These are phyloP conservation scores for Lasioglossum leucozonium DNA, from an alignment of 2,888 invertebrate species.

Conservation along the genomic window DNA sequence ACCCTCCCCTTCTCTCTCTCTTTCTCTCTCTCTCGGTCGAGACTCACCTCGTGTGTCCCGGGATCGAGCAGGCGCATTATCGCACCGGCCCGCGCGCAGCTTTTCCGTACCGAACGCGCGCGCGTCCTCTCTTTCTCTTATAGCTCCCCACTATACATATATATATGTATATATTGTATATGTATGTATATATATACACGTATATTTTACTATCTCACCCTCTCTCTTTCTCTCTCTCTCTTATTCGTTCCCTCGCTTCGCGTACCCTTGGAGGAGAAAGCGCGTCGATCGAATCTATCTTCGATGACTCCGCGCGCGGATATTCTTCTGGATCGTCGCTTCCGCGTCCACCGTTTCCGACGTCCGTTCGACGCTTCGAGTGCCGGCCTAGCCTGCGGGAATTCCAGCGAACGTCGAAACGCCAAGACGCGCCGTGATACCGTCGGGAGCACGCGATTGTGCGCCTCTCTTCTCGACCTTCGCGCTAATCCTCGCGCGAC, in stretches of 20 bases:
- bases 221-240: neutral
- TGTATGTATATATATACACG: rapidly evolving
- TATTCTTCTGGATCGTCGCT: constrained; percentile 13
- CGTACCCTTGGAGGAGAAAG: constrained; percentile 12
- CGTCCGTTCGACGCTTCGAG: neutral
- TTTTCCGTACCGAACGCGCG: constrained; percentile 35
- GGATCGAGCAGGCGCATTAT: constrained; percentile 72
- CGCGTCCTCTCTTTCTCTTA: constrained; percentile 22
- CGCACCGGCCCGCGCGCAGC: constrained; percentile 46
- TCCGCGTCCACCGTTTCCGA: neutral
- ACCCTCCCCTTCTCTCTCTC: constrained; percentile 27
- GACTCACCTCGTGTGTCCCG: constrained; percentile 63
- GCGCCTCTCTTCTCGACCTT: neutral
- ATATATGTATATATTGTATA: neutral
- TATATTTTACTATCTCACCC: neutral
- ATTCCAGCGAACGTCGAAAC: neutral
- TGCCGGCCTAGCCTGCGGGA: neutral
- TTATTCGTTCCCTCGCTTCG: neutral
- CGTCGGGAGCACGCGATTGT: no score
- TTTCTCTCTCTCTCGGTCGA: constrained; percentile 8
- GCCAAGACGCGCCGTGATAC: neutral
- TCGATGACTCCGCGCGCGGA: neutral
- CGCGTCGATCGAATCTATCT: constrained; percentile 2
- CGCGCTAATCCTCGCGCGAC: no score
- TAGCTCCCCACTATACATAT: neutral